Base-by-base conservation (phyloP, 2,113 vertebrate genomes). In the Paratilapia polleni region DNA sequence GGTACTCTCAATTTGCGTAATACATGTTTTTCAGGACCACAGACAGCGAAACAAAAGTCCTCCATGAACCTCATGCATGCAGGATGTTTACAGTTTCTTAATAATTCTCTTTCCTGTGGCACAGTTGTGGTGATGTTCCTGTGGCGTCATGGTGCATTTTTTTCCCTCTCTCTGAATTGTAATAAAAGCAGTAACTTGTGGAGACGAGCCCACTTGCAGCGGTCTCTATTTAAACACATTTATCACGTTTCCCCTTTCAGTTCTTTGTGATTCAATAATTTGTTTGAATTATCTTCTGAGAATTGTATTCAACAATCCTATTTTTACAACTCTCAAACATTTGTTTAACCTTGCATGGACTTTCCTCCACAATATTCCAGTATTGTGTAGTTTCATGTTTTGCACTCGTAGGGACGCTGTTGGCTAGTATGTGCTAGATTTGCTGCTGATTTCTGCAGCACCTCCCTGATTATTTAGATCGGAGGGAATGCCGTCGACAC, bases 371-470 rank as follows among this genome's bases (percentile, higher is more conserved):
- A 3, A 31, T 8, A 8, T 12, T 14, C 20, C 6, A 52, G 9
- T n/a, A 6, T 73, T 0, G 26, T 93, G 95, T 88, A 96, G 94
- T 97, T 94, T 95, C 63, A 3, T 94, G 14, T 88, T 93, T 78
- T 95, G 93, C 89, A 96, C 97, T 97, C 94, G 95, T 87, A 94
- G 97, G 94, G 97, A 95, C 97, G 97, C 97, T 97, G 96, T 97
- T 96, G 96, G 94, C 96, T 94, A 96, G 94, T 93, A 93, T 58
- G 59, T 89, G 0, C 14, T 47, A 2, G 17, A 43, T 41, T 63
- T 49, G 41, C 17, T 13, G 64, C 9, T 22, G 43, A 70, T 31
- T 78, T 17, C 34, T 66, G n/a, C 12, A 82, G 80, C 47, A 63
- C 80, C 79, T 78, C 80, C 73, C 66, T 68, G 24, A 78, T 49